Base-by-base conservation (phyloP, 1,140 invertebrate species). In the Mya arenaria region DNA sequence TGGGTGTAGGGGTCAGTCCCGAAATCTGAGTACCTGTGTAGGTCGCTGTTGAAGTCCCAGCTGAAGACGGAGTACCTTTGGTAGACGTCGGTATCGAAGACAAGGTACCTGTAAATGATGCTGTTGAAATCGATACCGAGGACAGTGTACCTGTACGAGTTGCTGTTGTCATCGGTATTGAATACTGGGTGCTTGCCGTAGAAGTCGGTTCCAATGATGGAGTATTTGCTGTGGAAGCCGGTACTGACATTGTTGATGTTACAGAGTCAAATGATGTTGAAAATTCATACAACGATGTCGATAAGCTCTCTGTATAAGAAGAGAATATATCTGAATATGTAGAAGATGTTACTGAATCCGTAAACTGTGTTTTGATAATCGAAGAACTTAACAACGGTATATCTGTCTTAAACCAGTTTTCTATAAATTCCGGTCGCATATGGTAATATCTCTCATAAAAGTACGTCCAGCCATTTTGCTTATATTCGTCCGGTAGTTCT, bases 361-460 rank as follows among this genome's bases (percentile, higher is more conserved):
- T 4, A 52, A 23, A n/a, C 19, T 17, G 48, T 17, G 25, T 23
- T 3, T n/a, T 52, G 19, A n/a, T 23, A 23, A 23, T 52, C 25
- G 48, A 52, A 52, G 48, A 8, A 52, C 48, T 52, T 10, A 1
- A 2, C 8, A n/a, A 17, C 48, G 48, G 48, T 10, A 52, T 52
- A 1, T 52, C 48, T 52, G 48, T 52, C 48, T n/a, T 52, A 17
- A 72, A 63, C 73, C 73, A 75, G 19, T 62, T 75, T 10, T 39
- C 39, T 44, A 75, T 48, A 34, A 34, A 75, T 48, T 63, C 30
- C 23, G 58, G 39, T 34, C 60, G 37, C 8, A 37, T 75, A 32
- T 63, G 41, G 28, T 75, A 75, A 39, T 44, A 75, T 32, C 73
- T 17, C 25, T 60, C 39, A 48, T 75, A 63, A 48, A 48, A 75